Evolutionary conservation across 2,888 invertebrate genomes (phyloP), one percentile per base, ranked within the genome.

Genomic region (Ochropacha duplaris): DNA sequence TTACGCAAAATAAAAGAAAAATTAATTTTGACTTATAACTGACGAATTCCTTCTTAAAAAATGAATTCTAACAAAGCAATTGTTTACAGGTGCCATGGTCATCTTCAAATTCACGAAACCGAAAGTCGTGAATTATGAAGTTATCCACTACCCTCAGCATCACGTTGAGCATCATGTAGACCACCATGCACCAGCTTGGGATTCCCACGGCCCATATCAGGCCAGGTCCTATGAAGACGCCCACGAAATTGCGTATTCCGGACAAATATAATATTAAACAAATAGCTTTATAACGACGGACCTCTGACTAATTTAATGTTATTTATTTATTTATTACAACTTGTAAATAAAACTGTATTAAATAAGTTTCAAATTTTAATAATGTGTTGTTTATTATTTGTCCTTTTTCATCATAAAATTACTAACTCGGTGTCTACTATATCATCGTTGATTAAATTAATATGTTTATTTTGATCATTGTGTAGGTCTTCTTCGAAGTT

Each of bases 71-170:
- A 58, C 36, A 6, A 22, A 44, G 55, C 28, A 52, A 50, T 58
- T 60, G 54, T 57, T 56, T 64, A 19, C 81, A 93, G 93, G 92
- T 66, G 97, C 97, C 59, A 94, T 97, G 94, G 94, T 97, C 55
- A 96, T 97, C 83, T 97, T 97, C 93, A 97, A 97, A 88, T 94
- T 97, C 81, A 96, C 97, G 70, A 97, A 97, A 79, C 97, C 97
- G 58, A 97, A 97, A 91, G 96, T 96, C 73, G 95, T 97, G 66
- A 97, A 97, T 88, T 97, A 97, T 79, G 97, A 97, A 92, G 96
- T 97, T 54, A 95, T 97, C 69, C 97, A 97, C 85, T 96, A 96
- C 79, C 96, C 96, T 34, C 95, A 95, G 73, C 95, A 94, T 69
- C 94, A 94, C 63, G 96, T 96, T 57, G 96, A 96, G 62, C 95